A percentile compares a stretch with the other conserved stretches of the same genome.
Evolutionary conservation across 2,797 vertebrate species (phyloP).

Genomic region (Ctenopoma kingsleyae): DNA sequence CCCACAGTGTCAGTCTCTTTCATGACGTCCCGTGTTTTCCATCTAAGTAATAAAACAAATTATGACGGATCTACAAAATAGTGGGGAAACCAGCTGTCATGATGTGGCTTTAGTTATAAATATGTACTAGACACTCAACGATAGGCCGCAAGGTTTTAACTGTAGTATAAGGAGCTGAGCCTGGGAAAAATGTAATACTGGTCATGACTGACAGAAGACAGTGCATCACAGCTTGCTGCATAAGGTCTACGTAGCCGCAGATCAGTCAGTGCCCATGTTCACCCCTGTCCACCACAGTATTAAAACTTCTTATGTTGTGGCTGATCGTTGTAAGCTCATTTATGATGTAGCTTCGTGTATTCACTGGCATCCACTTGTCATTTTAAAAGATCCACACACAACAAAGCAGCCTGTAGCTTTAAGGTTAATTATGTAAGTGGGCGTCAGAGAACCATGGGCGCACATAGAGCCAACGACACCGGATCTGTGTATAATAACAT

Average conservation of each 20-base stretch:
- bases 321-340: not conserved
- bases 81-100: not conserved
- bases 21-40: slow-evolving; percentile 85
- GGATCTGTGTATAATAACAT: not conserved
- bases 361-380: not conserved
- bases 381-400: not conserved
- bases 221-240: too few relatives aligned
- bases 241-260: too few relatives aligned
- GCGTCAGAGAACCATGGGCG: slow-evolving; percentile 34
- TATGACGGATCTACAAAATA: too few relatives aligned
- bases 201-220: too few relatives aligned
- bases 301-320: not conserved
- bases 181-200: too few relatives aligned
- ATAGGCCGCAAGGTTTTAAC: too few relatives aligned
- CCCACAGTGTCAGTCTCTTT: slow-evolving; percentile 89
- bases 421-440: slow-evolving; percentile 55
- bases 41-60: slow-evolving; percentile 72
- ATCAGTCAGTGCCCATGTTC: too few relatives aligned
- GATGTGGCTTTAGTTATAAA: not conserved
- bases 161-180: too few relatives aligned
- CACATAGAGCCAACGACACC: slow-evolving; percentile 1
- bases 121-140: not conserved
- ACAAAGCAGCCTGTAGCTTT: slow-evolving; percentile 7
- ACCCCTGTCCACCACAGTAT: not conserved
- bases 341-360: not conserved